A percentile compares a stretch with the other conserved stretches of the same genome.
These are phyloP conservation scores for Prunella fulvescens DNA, from an alignment of 2,113 vertebrate genomes.

Conservation along the genomic window DNA sequence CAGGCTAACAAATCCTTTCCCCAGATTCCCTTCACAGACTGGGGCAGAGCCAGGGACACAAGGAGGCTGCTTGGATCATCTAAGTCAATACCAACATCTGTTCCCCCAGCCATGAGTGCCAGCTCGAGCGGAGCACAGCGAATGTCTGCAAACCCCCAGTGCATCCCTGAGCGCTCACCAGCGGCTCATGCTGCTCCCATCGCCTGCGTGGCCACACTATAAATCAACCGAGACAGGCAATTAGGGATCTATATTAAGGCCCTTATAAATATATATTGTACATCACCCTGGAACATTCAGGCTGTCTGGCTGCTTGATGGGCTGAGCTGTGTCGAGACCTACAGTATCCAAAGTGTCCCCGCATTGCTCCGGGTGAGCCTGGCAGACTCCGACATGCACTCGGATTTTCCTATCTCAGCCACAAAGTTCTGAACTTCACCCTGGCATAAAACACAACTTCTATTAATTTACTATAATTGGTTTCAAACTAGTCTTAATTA, in stretches of 20 bases:
- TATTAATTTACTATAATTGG: background rate
- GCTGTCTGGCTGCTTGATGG: background rate
- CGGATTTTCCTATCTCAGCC: background rate
- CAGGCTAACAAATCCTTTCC: background rate
- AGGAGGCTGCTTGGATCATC: background rate
- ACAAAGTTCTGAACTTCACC: background rate
- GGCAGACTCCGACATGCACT: rapidly evolving
- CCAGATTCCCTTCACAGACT: background rate
- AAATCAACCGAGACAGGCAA: constrained; percentile 44
- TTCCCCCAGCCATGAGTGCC: background rate
- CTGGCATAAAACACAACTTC: background rate
- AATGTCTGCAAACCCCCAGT: background rate
- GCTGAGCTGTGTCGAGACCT: background rate
- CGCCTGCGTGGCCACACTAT: background rate
- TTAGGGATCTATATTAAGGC: constrained; percentile 52
- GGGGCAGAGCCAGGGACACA: background rate
- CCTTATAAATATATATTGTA: constrained; percentile 60
- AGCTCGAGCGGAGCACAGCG: rapidly evolving
- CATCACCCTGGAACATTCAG: background rate
- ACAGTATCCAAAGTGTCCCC: background rate
- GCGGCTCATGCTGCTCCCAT: background rate
- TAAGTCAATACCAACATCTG: background rate
- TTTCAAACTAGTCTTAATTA: constrained; percentile 46
- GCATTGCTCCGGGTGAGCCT: rapidly evolving
- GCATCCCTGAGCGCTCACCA: background rate